Conservation (phyloP, 1,140 invertebrate genomes). For the Drosophila prosaltans region DNA sequence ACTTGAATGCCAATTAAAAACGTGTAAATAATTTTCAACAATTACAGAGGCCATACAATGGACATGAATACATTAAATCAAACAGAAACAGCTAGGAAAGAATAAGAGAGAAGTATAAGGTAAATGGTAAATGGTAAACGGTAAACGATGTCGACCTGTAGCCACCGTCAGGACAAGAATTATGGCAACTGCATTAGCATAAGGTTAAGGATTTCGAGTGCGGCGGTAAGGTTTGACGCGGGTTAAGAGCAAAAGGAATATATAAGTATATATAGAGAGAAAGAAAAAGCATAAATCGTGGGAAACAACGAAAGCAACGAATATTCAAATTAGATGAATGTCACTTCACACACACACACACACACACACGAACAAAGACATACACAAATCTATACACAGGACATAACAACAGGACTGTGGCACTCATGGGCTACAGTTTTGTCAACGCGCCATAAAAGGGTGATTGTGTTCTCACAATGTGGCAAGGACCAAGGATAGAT, state of each 20-base stretch:
- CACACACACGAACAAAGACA: neutral
- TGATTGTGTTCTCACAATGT: constrained; percentile 76
- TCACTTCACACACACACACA: constrained; percentile 66
- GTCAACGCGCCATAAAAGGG: constrained; percentile 62
- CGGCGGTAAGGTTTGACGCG: constrained; percentile 45
- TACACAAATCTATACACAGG: constrained; percentile 22
- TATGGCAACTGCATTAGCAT: constrained; percentile 77
- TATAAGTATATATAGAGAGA: neutral
- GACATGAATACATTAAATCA: constrained; percentile 46
- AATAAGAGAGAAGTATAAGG: constrained; percentile 25
- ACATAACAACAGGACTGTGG: constrained; percentile 43
- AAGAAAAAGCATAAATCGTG: constrained; percentile 74
- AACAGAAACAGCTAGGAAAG: neutral
- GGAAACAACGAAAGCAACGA: constrained; percentile 54
- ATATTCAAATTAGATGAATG: constrained; percentile 75
- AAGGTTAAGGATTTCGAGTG: constrained; percentile 59
- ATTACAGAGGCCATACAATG: constrained; percentile 63
- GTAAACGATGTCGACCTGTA: constrained; percentile 48
- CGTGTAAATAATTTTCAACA: constrained; percentile 79
- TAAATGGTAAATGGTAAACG: constrained; percentile 19
- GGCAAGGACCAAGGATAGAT: constrained; percentile 55
- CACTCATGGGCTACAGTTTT: constrained; percentile 71
- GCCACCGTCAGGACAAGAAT: constrained; percentile 34
- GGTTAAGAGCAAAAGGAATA: constrained; percentile 48
- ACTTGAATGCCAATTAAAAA: constrained; percentile 80